Conservation (phyloP, 2,797 vertebrate genomes). For the Pteropus rufus region DNA sequence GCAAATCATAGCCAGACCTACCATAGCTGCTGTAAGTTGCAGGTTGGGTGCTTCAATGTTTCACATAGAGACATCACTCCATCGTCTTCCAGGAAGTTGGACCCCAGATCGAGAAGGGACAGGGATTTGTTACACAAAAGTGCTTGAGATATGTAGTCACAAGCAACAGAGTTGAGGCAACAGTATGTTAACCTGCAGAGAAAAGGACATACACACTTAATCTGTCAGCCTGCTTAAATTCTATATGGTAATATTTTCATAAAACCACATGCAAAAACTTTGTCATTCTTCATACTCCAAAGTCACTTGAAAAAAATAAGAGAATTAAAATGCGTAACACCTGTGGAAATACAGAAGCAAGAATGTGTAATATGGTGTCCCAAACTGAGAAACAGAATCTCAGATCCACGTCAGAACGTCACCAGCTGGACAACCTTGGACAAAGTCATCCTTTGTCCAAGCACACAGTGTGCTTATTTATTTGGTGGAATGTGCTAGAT, state of each 20-base stretch:
- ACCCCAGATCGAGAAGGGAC: neutral
- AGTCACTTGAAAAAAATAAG: neutral
- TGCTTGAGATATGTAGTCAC: neutral
- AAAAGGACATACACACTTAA: neutral
- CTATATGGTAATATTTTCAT: fast-evolving
- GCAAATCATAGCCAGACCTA: neutral
- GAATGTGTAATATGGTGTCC: neutral
- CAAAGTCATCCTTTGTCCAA: neutral
- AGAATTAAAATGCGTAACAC: neutral
- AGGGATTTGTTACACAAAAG: neutral
- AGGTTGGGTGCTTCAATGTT: neutral
- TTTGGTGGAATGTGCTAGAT: neutral
- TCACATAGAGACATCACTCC: neutral
- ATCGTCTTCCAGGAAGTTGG: neutral
- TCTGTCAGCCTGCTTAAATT: fast-evolving
- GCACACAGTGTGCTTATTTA: neutral
- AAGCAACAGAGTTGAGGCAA: neutral
- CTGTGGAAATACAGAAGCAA: neutral
- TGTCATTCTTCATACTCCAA: neutral
- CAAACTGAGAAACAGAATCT: neutral
- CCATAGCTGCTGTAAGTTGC: neutral
- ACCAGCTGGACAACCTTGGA: neutral
- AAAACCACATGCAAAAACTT: neutral
- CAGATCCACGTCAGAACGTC: neutral
- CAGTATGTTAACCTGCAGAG: conserved; percentile 4